These are phyloP conservation scores for Liodrosophila aerea DNA, from an alignment of 2,888 invertebrate genomes.

Conservation along the genomic window DNA sequence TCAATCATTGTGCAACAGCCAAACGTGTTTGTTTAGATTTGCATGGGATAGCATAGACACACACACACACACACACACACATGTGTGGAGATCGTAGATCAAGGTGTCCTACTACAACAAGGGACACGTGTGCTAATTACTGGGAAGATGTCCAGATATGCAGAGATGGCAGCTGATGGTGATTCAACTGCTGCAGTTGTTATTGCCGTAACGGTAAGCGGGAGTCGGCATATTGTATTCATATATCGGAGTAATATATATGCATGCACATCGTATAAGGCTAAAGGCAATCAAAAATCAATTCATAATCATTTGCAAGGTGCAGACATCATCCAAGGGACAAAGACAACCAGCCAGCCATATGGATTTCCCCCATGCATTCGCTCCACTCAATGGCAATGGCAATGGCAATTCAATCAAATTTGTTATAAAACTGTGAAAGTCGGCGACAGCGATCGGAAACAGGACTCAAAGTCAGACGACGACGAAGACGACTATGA, in stretches of 20 bases:
- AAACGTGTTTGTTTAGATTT: conserved; percentile 38
- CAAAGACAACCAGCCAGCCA: conserved; percentile 13
- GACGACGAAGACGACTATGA: conserved; percentile 6
- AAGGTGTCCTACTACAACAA: background rate
- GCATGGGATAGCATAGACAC: conserved; percentile 19
- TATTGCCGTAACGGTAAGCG: conserved; percentile 49
- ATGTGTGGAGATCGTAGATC: conserved; percentile 19
- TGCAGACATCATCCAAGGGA: conserved; percentile 63
- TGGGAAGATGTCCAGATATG: conserved; percentile 26
- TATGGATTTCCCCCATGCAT: conserved; percentile 16
- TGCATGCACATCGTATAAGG: conserved; percentile 30
- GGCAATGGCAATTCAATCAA: conserved; percentile 73
- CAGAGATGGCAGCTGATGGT: conserved; percentile 30
- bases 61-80: conserved; percentile 21
- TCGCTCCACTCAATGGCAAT: background rate
- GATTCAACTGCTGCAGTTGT: conserved; percentile 2
- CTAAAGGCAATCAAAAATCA: conserved; percentile 79
- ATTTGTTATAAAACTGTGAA: conserved; percentile 80
- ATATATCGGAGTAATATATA: conserved; percentile 4
- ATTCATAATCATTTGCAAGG: conserved; percentile 82
- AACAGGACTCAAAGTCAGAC: conserved; percentile 69
- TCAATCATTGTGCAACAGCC: conserved; percentile 60
- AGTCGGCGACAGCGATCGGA: conserved; percentile 71
- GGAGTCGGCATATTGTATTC: conserved; percentile 18
- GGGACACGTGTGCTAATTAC: conserved; percentile 65